Conservation (phyloP, 2,888 invertebrate species). For the Cetonia aurata region DNA sequence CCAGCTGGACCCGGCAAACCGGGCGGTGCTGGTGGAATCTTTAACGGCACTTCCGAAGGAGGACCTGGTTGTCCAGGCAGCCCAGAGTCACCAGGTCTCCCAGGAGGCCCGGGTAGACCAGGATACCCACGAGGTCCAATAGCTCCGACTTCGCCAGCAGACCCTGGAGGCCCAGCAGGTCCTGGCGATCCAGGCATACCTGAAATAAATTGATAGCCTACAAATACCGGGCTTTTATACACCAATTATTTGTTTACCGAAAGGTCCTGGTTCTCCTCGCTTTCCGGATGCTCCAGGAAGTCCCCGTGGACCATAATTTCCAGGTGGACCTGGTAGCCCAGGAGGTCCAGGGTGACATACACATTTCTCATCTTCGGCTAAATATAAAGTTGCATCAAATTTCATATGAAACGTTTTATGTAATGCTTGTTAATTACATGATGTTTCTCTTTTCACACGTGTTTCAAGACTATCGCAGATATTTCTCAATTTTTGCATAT, state of each 20-base stretch:
- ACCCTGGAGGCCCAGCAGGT: background rate
- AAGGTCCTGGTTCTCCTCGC: background rate
- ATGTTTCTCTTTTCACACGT: background rate
- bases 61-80: background rate
- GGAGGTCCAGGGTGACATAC: background rate
- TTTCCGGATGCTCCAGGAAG: background rate
- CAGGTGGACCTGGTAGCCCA: background rate
- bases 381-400: no score
- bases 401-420: background rate
- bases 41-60: background rate
- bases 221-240: background rate
- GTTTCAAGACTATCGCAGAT: background rate
- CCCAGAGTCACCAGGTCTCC: background rate
- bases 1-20: conserved; percentile 1
- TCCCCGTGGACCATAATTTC: no score
- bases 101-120: background rate
- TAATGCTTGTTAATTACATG: background rate
- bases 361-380: no score
- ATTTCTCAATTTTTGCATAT: background rate
- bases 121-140: background rate
- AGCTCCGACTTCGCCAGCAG: background rate
- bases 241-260: background rate
- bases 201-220: background rate
- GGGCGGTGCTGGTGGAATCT: background rate
- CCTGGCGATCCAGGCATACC: background rate